Base-by-base conservation (phyloP, 2,888 invertebrate species). In the Polydrusus cervinus region DNA sequence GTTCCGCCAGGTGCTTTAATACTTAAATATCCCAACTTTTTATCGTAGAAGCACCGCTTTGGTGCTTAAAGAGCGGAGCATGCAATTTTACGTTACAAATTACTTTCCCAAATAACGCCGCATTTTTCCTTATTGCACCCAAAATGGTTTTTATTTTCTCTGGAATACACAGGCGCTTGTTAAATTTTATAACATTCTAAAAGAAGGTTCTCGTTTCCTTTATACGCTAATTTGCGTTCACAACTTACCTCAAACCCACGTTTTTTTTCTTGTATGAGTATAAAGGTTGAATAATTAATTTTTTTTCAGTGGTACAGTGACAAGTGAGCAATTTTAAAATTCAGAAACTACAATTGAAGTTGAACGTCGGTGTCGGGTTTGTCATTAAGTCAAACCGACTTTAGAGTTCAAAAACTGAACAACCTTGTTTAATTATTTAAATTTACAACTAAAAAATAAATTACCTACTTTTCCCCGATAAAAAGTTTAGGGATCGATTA, bases 21-120 rank as follows among this genome's bases (percentile, higher is more conserved):
- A 20, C 20, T 16, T 34, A 49, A 65, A 65, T 65, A 65, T 47
- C 30, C 25, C 14, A 65, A 65, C 45, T 65, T 49, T 49, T 49
- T 49, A 34, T 14, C 34, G n/a, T 34, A 34, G 14, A 65, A 65
- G 49, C 47, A 49, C 34, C 65, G 47, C 30, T 30, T 34, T 13
- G 30, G 49, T 65, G 65, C 65, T 65, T 62, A 62, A 45, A 65
- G 34, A 49, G 65, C 65, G 65, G 8, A 10, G 65, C 65, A 65
- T 49, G 65, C 65, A 65, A 65, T 49, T 65, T 65, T 65, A 65
- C 49, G 34, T 51, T 65, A 65, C 65, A 65, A 65, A 49, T 65
- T 65, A 65, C 49, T 65, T 49, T 65, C 30, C 49, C 65, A 65
- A 65, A 65, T 49, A 65, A 65, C 47, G 65, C 65, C 49, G n/a